phyloP scores from a whole-genome alignment of 2,797 vertebrate species.

The Psittacula echo region DNA sequence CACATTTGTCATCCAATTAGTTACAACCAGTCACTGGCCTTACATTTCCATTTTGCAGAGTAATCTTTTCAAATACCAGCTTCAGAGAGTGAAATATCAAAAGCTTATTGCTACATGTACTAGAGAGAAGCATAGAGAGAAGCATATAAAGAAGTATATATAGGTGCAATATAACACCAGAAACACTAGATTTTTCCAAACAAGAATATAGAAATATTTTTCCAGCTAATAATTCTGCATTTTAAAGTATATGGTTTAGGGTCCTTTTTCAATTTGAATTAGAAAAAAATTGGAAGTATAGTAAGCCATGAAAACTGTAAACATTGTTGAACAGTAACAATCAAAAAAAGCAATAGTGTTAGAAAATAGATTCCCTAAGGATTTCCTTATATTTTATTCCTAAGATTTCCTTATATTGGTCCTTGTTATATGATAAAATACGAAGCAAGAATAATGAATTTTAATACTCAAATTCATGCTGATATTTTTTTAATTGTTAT shows the following conservation, averaged over 20 bases:
- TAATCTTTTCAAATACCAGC: not conserved
- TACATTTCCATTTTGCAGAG: not conserved
- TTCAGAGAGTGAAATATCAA: not conserved
- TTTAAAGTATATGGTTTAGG: not conserved
- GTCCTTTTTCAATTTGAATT: not conserved
- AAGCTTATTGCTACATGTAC: not conserved
- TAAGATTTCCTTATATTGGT: not conserved
- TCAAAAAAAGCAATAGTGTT: slow-evolving; percentile 33
- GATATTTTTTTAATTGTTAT: slow-evolving; percentile 45
- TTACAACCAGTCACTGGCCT: not conserved
- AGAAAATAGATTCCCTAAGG: slow-evolving; percentile 43
- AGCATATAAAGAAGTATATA: not conserved
- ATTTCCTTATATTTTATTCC: no score
- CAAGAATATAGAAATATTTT: not conserved
- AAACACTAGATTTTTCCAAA: not conserved
- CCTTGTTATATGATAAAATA: slow-evolving; percentile 32
- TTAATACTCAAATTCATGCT: slow-evolving; percentile 37
- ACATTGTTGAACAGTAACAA: slow-evolving; percentile 14
- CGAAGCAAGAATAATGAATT: slow-evolving; percentile 49
- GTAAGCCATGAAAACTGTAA: slow-evolving; percentile 26
- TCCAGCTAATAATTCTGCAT: accelerated
- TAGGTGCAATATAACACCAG: not conserved
- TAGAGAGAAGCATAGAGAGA: not conserved
- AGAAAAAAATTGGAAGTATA: not conserved
- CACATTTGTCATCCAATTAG: not conserved